Evolutionary conservation across 2,888 invertebrate genomes (phyloP).

Genomic region (Cyrtodaria siliqua): DNA sequence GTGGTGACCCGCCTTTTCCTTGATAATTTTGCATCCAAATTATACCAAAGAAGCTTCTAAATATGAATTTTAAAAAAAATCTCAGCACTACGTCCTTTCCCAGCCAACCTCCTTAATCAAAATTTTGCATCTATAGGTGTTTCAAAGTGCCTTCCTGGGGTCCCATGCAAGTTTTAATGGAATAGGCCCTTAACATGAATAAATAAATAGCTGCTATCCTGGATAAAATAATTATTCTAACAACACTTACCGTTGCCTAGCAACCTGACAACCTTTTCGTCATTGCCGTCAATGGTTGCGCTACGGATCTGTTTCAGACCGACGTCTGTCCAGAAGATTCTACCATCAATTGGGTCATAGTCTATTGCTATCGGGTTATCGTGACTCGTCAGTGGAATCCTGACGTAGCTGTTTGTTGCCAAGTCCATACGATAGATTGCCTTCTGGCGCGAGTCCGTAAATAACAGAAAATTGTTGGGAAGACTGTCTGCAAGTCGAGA

Average conservation of each 20-base stretch:
- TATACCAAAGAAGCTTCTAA: too few species aligned
- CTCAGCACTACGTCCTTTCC: too few species aligned
- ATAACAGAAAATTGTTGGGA: constrained; percentile 77
- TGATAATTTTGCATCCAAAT: too few species aligned
- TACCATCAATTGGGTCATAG: constrained; percentile 92
- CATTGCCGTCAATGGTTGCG: constrained; percentile 69
- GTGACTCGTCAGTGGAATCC: constrained; percentile 62
- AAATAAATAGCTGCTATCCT: too few species aligned
- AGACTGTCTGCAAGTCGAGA: constrained; percentile 45
- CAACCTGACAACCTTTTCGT: constrained; percentile 61
- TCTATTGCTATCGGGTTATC: constrained; percentile 93
- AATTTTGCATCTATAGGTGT: too few species aligned
- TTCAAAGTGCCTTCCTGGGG: too few species aligned
- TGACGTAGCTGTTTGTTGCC: constrained; percentile 86
- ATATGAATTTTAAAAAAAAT: too few species aligned
- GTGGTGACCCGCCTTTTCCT: too few species aligned
- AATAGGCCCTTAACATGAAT: too few species aligned
- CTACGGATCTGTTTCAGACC: constrained; percentile 80
- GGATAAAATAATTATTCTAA: too few species aligned
- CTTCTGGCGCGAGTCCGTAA: constrained; percentile 86
- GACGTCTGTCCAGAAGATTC: constrained; percentile 93
- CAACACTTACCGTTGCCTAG: constrained; percentile 61
- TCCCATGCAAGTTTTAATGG: too few species aligned
- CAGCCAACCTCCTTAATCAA: too few species aligned
- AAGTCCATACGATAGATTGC: constrained; percentile 93